Conservation (phyloP, 2,888 invertebrate species). For the Conistra vaccinii region DNA sequence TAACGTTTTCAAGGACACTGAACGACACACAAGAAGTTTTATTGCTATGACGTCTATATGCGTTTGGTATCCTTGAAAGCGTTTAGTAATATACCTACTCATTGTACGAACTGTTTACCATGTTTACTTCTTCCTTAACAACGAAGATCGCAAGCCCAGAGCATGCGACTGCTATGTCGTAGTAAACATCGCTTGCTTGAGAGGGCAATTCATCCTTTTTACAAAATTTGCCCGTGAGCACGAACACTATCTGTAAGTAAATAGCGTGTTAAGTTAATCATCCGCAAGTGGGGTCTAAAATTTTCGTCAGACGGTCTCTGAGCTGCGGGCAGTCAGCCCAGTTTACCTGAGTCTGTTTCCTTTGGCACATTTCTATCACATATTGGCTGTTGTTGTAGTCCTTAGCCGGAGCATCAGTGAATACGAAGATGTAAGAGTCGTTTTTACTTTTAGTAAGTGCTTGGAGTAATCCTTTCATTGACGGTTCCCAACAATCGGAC, state of each 20-base stretch:
- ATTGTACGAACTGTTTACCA: conserved; percentile 29
- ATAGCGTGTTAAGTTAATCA: background rate
- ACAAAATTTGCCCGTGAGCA: conserved; percentile 48
- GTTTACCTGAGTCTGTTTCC: conserved; percentile 68
- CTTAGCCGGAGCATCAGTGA: conserved; percentile 72
- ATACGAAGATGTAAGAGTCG: conserved; percentile 70
- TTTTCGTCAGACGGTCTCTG: background rate
- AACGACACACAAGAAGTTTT: too few relatives aligned
- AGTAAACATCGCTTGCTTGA: conserved; percentile 30
- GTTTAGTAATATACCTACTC: too few relatives aligned
- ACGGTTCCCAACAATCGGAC: conserved; percentile 68
- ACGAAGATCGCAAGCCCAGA: conserved; percentile 51
- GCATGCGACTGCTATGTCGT: conserved; percentile 57
- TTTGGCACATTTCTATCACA: conserved; percentile 65
- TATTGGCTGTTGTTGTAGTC: conserved; percentile 51
- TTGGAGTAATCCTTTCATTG: conserved; percentile 64
- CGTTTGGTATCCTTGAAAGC: too few relatives aligned
- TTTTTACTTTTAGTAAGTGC: conserved; percentile 65
- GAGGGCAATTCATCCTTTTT: fast-evolving
- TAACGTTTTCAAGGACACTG: background rate
- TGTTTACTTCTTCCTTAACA: conserved; percentile 4
- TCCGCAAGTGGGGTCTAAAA: background rate
- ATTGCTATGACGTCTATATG: too few relatives aligned
- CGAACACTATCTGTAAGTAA: conserved; percentile 54
- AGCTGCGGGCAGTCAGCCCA: background rate